phyloP scores from a whole-genome alignment of 2,113 vertebrate genomes.

The Psettodes erumei region DNA sequence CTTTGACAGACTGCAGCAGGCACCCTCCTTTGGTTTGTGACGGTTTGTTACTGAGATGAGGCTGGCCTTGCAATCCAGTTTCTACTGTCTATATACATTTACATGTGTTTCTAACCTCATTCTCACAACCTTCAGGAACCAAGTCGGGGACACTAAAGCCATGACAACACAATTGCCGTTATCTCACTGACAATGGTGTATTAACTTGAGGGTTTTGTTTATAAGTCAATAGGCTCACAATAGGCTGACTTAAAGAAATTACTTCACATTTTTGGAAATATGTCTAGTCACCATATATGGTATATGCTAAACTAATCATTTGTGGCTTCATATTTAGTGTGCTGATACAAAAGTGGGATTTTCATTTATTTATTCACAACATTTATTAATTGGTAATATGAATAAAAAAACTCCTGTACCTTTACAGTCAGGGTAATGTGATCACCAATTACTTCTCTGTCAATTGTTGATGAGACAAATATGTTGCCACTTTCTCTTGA shows the following conservation, averaged over 20 bases:
- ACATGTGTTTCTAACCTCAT: not conserved
- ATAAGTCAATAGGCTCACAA: not conserved
- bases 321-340: not conserved
- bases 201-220: not conserved
- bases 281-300: too few relatives aligned
- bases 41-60: not conserved
- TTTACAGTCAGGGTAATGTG: constrained; percentile 82
- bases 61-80: not conserved
- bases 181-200: not conserved
- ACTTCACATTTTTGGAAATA: too few relatives aligned
- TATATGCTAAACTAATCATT: too few relatives aligned
- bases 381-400: not conserved
- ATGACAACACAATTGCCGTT: not conserved
- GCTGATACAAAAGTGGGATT: not conserved
- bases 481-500: constrained; percentile 72
- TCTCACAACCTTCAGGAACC: not conserved
- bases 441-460: constrained; percentile 85
- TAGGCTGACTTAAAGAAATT: not conserved
- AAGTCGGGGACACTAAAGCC: not conserved
- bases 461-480: constrained; percentile 74
- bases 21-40: too few relatives aligned
- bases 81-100: not conserved
- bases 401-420: constrained; percentile 70
- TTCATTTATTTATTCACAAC: too few relatives aligned
- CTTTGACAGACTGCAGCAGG: too few relatives aligned